These are phyloP conservation scores for Spondyliosoma cantharus DNA, from an alignment of 2,797 vertebrate species.

Conservation along the genomic window DNA sequence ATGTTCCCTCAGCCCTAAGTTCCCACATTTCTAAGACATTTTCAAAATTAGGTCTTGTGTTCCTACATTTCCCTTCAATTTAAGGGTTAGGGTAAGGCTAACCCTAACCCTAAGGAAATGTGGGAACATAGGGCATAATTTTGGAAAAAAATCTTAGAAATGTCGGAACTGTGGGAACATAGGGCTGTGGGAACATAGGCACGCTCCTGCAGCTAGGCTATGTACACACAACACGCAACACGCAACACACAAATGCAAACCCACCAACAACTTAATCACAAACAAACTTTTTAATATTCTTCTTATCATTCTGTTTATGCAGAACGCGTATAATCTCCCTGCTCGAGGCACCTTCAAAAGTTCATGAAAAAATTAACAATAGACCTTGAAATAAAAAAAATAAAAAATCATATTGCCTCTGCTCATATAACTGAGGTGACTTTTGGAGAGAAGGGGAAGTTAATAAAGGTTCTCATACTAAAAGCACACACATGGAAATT, in stretches of 20 bases:
- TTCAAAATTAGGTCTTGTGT: no score
- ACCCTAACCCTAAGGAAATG: no score
- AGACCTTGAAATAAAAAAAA: conserved; percentile 15
- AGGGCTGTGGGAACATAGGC: no score
- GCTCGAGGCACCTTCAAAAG: conserved; percentile 1
- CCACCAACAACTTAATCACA: conserved; percentile 1
- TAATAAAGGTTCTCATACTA: conserved; percentile 46
- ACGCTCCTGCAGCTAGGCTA: no score
- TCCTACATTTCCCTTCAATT: no score
- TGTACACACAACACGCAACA: neutral
- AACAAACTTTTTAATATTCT: neutral
- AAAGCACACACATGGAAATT: conserved; percentile 36
- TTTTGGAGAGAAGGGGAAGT: conserved; percentile 30
- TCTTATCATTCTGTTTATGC: neutral
- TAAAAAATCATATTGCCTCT: conserved; percentile 14
- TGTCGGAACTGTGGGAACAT: no score
- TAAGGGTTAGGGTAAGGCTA: no score
- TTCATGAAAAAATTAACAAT: neutral
- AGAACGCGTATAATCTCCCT: conserved; percentile 9
- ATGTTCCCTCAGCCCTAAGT: no score
- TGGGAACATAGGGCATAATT: no score
- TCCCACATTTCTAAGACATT: no score
- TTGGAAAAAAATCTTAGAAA: no score
- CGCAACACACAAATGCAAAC: neutral
- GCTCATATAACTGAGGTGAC: conserved; percentile 15